Conservation (phyloP, 2,113 vertebrate species). For the Bubo scandiacus region DNA sequence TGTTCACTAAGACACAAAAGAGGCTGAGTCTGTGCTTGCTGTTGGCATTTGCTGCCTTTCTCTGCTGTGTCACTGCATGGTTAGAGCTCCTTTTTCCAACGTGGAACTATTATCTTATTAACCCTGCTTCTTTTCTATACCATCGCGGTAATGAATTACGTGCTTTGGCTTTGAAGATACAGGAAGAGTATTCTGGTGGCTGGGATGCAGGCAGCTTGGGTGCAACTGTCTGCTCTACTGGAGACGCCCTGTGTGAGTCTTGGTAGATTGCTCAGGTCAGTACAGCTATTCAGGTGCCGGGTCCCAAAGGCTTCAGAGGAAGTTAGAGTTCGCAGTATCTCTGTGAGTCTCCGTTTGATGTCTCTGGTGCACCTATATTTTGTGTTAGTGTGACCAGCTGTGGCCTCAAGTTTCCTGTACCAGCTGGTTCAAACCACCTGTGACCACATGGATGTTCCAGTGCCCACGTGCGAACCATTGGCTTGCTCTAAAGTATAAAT, state of each 20-base stretch:
- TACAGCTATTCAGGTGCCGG: background rate
- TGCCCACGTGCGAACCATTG: background rate
- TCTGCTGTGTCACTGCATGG: background rate
- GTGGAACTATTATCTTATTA: background rate
- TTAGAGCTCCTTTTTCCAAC: background rate
- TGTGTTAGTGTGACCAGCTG: background rate
- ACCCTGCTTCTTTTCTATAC: background rate
- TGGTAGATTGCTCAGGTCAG: background rate
- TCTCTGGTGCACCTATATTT: background rate
- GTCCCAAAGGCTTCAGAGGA: background rate
- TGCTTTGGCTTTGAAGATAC: background rate
- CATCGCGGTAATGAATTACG: rapidly evolving
- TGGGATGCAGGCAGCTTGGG: background rate
- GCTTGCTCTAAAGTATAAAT: background rate
- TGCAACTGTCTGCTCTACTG: background rate
- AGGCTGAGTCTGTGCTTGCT: background rate
- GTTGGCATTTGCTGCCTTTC: background rate
- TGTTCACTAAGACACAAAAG: background rate
- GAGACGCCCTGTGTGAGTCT: rapidly evolving
- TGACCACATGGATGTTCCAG: background rate
- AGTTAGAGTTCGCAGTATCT: background rate
- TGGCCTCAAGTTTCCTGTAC: background rate
- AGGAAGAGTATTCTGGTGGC: background rate
- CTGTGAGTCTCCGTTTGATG: background rate
- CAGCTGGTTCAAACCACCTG: background rate